phyloP scores from a whole-genome alignment of 2,888 invertebrate species.

The Aporophyla nigra region DNA sequence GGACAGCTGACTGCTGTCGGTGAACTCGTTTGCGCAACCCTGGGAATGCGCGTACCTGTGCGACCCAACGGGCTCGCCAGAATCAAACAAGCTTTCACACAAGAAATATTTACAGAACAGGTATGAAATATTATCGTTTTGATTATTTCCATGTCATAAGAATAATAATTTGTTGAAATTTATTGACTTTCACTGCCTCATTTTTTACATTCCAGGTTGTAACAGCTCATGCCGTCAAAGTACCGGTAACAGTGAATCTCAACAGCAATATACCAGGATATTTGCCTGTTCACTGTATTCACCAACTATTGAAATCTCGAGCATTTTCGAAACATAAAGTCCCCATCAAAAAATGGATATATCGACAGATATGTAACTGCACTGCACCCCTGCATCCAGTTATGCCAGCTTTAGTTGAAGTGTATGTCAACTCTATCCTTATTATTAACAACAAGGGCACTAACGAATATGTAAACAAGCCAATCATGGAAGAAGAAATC shows the following conservation, averaged over 20 bases:
- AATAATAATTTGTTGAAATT: background rate
- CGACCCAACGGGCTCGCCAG: constrained; percentile 96
- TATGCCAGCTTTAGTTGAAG: constrained; percentile 97
- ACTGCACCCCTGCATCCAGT: constrained; percentile 98
- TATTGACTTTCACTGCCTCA: background rate
- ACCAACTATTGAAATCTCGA: constrained; percentile 97
- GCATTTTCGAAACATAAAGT: constrained; percentile 99
- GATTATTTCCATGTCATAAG: background rate
- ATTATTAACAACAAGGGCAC: constrained; percentile 92
- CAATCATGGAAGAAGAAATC: constrained; percentile 97
- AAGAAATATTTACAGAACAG: constrained; percentile 99
- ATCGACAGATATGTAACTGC: constrained; percentile 97
- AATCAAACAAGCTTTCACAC: constrained; percentile 98
- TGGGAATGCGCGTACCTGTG: constrained; percentile 98
- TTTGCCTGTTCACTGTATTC: constrained; percentile 98
- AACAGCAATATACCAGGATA: constrained; percentile 97
- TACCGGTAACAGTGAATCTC: constrained; percentile 97
- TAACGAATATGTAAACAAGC: constrained; percentile 96
- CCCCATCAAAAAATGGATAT: constrained; percentile 99
- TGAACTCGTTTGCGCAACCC: constrained; percentile 97
- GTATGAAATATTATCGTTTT: constrained; percentile 79
- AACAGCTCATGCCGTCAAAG: constrained; percentile 98
- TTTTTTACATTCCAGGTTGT: constrained; percentile 92
- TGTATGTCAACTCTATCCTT: constrained; percentile 98
- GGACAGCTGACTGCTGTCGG: constrained; percentile 98